Percentiles rank a stretch among this genome's conserved stretches.
These are phyloP conservation scores for Oreocharis arfaki DNA, from an alignment of 2,113 vertebrate genomes.

Conservation along the genomic window DNA sequence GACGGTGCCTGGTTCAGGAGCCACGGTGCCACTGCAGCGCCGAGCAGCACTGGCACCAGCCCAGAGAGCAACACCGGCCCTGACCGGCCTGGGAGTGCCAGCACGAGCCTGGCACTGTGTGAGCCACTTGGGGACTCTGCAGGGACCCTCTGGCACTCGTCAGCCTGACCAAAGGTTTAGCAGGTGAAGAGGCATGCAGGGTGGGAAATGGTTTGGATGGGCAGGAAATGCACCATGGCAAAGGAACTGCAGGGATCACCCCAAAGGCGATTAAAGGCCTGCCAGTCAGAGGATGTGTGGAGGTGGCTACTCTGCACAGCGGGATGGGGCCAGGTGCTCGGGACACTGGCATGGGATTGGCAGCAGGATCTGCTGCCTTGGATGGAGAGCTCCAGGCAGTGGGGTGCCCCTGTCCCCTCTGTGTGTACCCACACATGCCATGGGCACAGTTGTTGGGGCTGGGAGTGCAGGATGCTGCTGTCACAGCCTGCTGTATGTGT, in stretches of 20 bases:
- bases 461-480: neutral
- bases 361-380: neutral
- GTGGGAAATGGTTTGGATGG: neutral
- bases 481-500: neutral
- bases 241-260: neutral
- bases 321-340: neutral
- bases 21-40: rapidly evolving
- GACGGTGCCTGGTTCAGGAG: neutral
- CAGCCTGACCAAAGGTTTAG: neutral
- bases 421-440: neutral
- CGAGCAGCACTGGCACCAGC: rapidly evolving
- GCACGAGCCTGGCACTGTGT: neutral
- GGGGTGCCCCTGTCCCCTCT: neutral
- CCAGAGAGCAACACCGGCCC: neutral
- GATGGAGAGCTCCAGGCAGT: neutral
- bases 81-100: neutral
- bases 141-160: neutral
- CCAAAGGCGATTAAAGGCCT: neutral
- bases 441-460: neutral
- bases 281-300: neutral
- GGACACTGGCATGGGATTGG: neutral
- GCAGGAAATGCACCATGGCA: neutral
- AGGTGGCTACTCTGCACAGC: neutral
- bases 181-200: neutral
- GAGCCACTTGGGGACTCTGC: neutral